Conservation (phyloP, 2,113 vertebrate genomes). For the Hepsetus odoe region DNA sequence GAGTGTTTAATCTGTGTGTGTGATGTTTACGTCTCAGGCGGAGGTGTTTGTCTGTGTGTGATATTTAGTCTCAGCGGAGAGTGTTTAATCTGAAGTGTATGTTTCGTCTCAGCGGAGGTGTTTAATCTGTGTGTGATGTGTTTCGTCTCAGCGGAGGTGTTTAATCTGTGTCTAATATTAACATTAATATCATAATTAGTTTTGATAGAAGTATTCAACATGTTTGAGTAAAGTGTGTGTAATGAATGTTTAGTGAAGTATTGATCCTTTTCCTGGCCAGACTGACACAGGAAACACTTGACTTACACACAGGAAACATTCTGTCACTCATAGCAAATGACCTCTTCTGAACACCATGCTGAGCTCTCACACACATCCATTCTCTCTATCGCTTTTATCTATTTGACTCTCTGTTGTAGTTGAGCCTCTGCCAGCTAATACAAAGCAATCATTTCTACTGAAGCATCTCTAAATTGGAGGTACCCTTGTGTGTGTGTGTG, state of each 20-base stretch:
- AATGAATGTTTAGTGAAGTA: not conserved
- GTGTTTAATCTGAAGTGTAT: too few species aligned
- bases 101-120: too few species aligned
- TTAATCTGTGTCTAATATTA: not conserved
- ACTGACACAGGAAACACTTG: too few species aligned
- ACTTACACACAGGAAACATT: conserved; percentile 59
- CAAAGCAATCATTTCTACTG: conserved; percentile 64
- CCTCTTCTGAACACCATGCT: conserved; percentile 58
- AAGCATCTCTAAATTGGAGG: conserved; percentile 70
- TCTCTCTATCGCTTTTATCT: not conserved
- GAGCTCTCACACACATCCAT: conserved; percentile 47
- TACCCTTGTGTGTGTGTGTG: conserved; percentile 51
- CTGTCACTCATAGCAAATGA: conserved; percentile 55
- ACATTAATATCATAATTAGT: too few species aligned
- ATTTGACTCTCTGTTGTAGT: conserved; percentile 36
- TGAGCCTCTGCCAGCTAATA: conserved; percentile 39
- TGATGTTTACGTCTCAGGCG: not conserved
- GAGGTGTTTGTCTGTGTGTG: too few species aligned
- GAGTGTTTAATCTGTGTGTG: not conserved
- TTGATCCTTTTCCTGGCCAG: conserved; percentile 19
- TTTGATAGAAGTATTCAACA: too few species aligned
- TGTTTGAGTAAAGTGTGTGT: too few species aligned
- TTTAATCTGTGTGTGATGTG: too few species aligned
- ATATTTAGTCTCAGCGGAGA: too few species aligned
- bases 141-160: not conserved